These are phyloP conservation scores for Pharmacophagus antenor DNA, from an alignment of 2,888 invertebrate species.

Conservation along the genomic window DNA sequence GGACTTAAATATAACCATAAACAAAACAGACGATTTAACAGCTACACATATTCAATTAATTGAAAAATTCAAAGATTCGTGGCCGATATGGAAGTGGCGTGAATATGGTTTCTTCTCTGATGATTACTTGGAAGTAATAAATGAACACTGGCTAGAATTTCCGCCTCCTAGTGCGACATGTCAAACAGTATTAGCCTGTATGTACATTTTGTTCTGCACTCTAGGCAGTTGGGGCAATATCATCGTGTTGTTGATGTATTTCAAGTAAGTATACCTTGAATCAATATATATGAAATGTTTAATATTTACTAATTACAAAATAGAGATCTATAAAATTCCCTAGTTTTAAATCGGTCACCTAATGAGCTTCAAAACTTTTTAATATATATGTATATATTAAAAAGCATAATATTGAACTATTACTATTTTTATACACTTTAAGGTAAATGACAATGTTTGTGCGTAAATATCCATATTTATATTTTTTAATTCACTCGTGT, in stretches of 20 bases:
- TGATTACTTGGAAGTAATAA: conserved; percentile 81
- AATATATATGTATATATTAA: too few species aligned
- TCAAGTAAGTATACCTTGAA: conserved; percentile 78
- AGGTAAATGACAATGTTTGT: too few species aligned
- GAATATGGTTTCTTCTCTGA: conserved; percentile 79
- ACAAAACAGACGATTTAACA: not conserved
- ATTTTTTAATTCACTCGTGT: too few species aligned
- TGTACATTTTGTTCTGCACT: conserved; percentile 83
- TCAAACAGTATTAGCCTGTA: conserved; percentile 81
- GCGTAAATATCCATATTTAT: too few species aligned
- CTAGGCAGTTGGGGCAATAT: conserved; percentile 86
- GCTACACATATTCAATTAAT: conserved; percentile 51
- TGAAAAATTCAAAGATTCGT: conserved; percentile 56
- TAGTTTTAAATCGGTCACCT: too few species aligned
- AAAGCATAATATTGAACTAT: too few species aligned
- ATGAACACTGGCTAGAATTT: conserved; percentile 87
- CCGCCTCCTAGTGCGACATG: conserved; percentile 80
- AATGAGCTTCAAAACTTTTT: too few species aligned
- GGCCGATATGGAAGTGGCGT: conserved; percentile 76
- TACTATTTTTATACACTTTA: too few species aligned
- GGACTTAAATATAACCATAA: conserved; percentile 30
- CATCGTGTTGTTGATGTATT: conserved; percentile 86
- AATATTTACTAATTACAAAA: too few species aligned
- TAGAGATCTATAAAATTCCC: not conserved
- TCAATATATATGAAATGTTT: not conserved